These are phyloP conservation scores for Nycticebus coucang DNA, from an alignment of 2,113 vertebrate species.

Conservation along the genomic window DNA sequence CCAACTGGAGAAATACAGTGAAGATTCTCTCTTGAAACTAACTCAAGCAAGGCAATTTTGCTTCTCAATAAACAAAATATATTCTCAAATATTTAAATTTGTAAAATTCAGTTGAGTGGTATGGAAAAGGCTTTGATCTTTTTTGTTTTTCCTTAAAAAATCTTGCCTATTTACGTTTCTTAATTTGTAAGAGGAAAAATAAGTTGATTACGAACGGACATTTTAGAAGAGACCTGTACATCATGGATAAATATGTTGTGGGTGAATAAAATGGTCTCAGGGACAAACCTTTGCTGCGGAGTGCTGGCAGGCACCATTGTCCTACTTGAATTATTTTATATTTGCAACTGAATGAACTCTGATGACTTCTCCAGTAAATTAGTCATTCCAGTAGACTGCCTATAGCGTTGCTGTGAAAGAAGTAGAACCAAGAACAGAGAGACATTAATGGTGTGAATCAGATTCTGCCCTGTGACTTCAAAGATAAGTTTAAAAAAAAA, in stretches of 20 bases:
- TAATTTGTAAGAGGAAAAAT: constrained; percentile 5
- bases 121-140: background rate
- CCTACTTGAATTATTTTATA: constrained; percentile 78
- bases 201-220: background rate
- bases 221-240: constrained; percentile 52
- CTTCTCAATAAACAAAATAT: constrained; percentile 18
- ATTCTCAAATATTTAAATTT: constrained; percentile 51
- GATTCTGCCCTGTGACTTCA: constrained; percentile 79
- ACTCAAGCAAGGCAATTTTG: background rate
- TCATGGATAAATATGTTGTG: constrained; percentile 44
- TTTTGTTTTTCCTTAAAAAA: constrained; percentile 47
- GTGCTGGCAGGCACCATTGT: constrained; percentile 58
- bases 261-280: constrained; percentile 57
- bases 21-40: background rate
- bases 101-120: background rate
- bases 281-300: constrained; percentile 53
- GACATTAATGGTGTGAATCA: constrained; percentile 75
- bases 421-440: constrained; percentile 77
- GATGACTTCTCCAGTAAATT: constrained; percentile 75
- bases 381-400: constrained; percentile 69
- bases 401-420: constrained; percentile 78
- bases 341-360: constrained; percentile 69
- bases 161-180: background rate
- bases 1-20: background rate
- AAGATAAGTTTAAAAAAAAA: constrained; percentile 72